Evolutionary conservation across 1,140 invertebrate genomes (phyloP), one percentile per base, ranked within the genome.

Genomic region (Cotesia typhae): DNA sequence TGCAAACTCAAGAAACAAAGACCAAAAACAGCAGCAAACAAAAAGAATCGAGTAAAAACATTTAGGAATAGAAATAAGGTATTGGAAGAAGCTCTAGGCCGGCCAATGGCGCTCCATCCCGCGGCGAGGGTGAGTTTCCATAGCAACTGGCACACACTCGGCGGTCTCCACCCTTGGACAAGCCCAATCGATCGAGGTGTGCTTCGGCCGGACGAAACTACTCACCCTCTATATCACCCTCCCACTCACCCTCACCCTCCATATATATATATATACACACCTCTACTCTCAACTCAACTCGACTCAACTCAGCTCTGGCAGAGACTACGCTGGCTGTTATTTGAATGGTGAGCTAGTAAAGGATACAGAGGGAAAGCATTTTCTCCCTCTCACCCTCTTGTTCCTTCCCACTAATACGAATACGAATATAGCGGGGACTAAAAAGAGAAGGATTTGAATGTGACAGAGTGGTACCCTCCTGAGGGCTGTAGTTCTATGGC

Each of bases 141-240:
- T 85, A 80, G 83, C 78, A 85, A 86, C 85, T 81, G 76, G 73
- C 80, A 80, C 77, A 77, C 79, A 81, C 78, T 78, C 75, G 77
- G 71, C 78, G 78, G 77, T 75, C 81, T 82, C 82, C 82, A 80
- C 82, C 83, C 81, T 84, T 84, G 84, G 84, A 86, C 85, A 86
- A 87, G 84, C 85, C 85, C 85, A 87, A 87, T 87, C 85, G 85
- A 87, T 87, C 85, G 85, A 87, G 85, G 85, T 87, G 80, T 85
- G 82, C 83, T 83, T 84, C 81, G 78, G 80, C 85, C 85, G 85
- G 85, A 87, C 85, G 85, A 86, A 87, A 86, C 41, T 47, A 47
- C 84, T 86, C 83, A 82, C 83, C 84, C 83, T 79, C 79, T 47
- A 47, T 79, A 79, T 79, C 80, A 76, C 71, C 78, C 81, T 76